phyloP scores from a whole-genome alignment of 92 coral and sea anemone genomes.

The Hydrozoanthus gracilis region DNA sequence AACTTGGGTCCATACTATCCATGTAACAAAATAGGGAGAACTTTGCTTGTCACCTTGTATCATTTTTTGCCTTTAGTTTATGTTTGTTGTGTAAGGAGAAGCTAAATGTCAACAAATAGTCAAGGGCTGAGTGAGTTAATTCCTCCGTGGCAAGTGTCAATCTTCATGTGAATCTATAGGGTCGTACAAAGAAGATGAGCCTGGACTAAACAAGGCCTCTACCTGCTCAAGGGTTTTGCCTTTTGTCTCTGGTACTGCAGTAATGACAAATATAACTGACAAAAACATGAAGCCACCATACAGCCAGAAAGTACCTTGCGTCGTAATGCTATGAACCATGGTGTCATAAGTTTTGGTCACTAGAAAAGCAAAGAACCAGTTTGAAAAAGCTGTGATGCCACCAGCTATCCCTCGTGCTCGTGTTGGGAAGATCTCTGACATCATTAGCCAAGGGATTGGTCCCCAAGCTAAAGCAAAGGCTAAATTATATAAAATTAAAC shows the following conservation, averaged over 20 bases:
- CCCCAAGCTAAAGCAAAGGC: slow-evolving; percentile 91
- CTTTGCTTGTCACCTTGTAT: too few relatives aligned
- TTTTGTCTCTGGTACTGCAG: slow-evolving; percentile 89
- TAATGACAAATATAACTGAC: slow-evolving; percentile 76
- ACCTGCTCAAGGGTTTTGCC: slow-evolving; percentile 93
- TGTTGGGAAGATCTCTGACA: slow-evolving; percentile 91
- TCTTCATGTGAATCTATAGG: background rate
- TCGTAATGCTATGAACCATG: slow-evolving; percentile 57
- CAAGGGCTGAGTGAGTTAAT: too few relatives aligned
- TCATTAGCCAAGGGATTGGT: slow-evolving; percentile 92
- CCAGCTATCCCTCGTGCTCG: slow-evolving; percentile 89
- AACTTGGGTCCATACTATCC: too few relatives aligned
- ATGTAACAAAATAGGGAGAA: too few relatives aligned
- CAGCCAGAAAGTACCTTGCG: slow-evolving; percentile 85
- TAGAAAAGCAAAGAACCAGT: slow-evolving; percentile 75
- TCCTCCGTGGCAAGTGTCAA: background rate
- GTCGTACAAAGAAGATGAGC: background rate
- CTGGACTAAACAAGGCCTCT: slow-evolving; percentile 69
- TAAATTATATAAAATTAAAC: slow-evolving; percentile 61
- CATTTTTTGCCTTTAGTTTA: too few relatives aligned
- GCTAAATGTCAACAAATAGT: too few relatives aligned
- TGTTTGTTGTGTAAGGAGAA: too few relatives aligned
- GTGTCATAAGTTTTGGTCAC: slow-evolving; percentile 72
- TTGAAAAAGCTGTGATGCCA: slow-evolving; percentile 74
- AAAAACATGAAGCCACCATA: slow-evolving; percentile 74